Conservation (phyloP, 2,797 vertebrate genomes). For the Sarcoramphus papa region DNA sequence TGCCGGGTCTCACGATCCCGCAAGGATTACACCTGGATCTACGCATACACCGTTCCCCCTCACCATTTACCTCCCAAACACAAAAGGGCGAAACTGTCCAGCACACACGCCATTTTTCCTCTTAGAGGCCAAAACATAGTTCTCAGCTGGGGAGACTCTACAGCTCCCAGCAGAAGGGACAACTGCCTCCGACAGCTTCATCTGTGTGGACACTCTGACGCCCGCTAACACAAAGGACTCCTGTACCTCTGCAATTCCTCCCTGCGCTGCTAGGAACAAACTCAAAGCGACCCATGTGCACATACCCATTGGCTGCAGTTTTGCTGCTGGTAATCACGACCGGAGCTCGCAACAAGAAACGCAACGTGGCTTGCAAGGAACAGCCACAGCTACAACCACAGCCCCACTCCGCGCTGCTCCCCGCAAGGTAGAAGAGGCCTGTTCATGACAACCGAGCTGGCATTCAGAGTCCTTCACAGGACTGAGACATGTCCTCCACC, state of each 20-base stretch:
- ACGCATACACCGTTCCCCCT: fast-evolving
- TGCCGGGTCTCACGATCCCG: too few relatives aligned
- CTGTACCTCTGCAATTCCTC: not conserved
- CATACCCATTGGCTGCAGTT: fast-evolving
- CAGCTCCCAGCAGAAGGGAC: too few relatives aligned
- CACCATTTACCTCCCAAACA: not conserved
- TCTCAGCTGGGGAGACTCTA: not conserved
- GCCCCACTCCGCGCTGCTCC: not conserved
- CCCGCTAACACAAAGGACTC: not conserved
- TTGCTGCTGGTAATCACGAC: too few relatives aligned
- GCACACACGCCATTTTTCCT: not conserved
- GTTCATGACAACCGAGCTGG: not conserved
- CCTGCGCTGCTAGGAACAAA: not conserved
- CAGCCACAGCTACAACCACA: too few relatives aligned
- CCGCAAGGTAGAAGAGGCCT: not conserved
- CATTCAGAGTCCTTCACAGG: not conserved
- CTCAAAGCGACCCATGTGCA: fast-evolving
- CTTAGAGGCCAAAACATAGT: not conserved
- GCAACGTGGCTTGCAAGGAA: fast-evolving
- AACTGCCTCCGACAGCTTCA: not conserved
- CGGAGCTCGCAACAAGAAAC: not conserved
- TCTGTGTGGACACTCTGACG: too few relatives aligned
- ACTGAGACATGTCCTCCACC: not conserved
- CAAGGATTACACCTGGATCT: not conserved
- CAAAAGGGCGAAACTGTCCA: not conserved